Base-by-base conservation (phyloP, 2,113 vertebrate genomes). In the Lophotis ruficrista region DNA sequence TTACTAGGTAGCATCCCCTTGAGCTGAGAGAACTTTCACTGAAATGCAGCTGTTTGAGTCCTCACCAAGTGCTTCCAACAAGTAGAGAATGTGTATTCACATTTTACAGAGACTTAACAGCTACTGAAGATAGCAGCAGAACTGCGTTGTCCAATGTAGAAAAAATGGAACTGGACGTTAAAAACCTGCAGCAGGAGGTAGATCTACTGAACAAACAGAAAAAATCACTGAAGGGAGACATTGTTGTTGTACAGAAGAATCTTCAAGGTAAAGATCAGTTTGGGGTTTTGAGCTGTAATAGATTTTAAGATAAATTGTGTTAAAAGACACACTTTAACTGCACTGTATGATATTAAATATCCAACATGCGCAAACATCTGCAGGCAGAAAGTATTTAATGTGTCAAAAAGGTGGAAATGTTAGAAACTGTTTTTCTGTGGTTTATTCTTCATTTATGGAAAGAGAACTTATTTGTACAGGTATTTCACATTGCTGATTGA, bases 111-210 rank as follows among this genome's bases (percentile, higher is more conserved):
- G 94, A 97, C 62, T 88, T 98, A 79, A 85, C 95, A 83, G 92
- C 96, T 41, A 68, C 97, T 33, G 98, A 98, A 94, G 97, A 97
- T 4, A 97, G 72, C 35, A 95, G 80, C 66, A 97, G 93, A 94
- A 76, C 68, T 47, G 96, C 96, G 2, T 60, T 83, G 16, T 85
- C 90, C 69, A 94, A 75, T 14, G 50, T 95, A 72, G 96, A 97
- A 47, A 96, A 97, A 57, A 68, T 98, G 83, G 95, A 97, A 60
- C 14, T 72, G 27, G 96, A 96, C 54, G 50, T 98, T 57, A 93
- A 94, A 41, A 97, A 83, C 33, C 78, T 98, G 77, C 96, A 98
- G 78, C 96, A 97, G 84, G 98, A 98, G 37, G 73, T 98, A 16
- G 97, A 97, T 33, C 86, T 89, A 1, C 94, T 97, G 28, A 97